Base-by-base conservation (phyloP, 2,113 vertebrate species). In the Chamaea fasciata region DNA sequence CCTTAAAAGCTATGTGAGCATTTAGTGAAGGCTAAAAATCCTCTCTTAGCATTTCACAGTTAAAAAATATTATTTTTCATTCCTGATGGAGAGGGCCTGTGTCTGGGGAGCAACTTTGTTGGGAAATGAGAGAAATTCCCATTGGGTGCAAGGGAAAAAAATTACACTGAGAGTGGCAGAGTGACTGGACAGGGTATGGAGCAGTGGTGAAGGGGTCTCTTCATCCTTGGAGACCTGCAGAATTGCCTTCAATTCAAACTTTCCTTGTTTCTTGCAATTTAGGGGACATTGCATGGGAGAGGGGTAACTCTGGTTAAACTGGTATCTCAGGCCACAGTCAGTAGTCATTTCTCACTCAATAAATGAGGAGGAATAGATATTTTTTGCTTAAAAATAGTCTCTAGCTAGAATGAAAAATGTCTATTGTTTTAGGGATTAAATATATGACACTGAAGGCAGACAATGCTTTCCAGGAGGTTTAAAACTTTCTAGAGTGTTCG, bases 101-200 rank as follows among this genome's bases (percentile, higher is more conserved):
- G 53, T 11, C 39, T 77, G 31, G 21, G 35, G 44, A 57, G 11
- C 13, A 63, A 24, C 2, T 21, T 2, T 4, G 2, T 24, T 30
- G 44, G 27, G 39, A 87, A 71, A 13, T n/a, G 41, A 15, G 18
- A 13, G 15, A 15, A 44, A 49, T 83, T 84, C 33, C 65, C 31
- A 23, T n/a, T 7, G 13, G 56, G 67, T 16, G 49, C 17, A 55
- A n/a, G 19, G 39, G 46, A 3, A 31, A 87, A 68, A 62, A 21
- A 0, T 63, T 39, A n/a, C 20, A 20, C 2, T 39, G 63, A 46
- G 42, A 47, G 15, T 0, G 0, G n/a, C 15, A 14, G 37, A 63
- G 63, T 20, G 62, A 65, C 65, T 75, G 67, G 24, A 24, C 2
- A 46, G 20, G 12, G 10, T 8, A 28, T 26, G 49, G 31, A 68